Base-by-base conservation (phyloP, 2,888 invertebrate genomes). In the Plutella xylostella region DNA sequence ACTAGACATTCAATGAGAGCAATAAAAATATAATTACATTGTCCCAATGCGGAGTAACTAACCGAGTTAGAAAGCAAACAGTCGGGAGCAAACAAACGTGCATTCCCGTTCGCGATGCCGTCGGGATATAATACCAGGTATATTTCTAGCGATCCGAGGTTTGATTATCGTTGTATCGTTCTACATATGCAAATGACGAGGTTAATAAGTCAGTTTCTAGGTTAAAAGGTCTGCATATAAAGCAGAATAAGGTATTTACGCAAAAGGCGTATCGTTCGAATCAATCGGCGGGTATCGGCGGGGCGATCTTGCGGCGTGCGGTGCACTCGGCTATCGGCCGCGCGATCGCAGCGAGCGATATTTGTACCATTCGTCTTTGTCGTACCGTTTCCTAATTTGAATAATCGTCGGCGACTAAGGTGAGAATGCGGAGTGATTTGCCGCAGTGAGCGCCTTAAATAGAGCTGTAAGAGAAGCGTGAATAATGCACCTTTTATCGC, bases 331-430 rank as follows among this genome's bases (percentile, higher is more conserved):
- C 28, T 78, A 82, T 82, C 80, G 70, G 56, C 60, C 11, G 55
- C 57, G 69, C 70, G 68, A 80, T 82, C 82, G 70, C 71, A 57
- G 60, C 64, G 61, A 65, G 65, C 78, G 79, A 77, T 82, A 82
- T 82, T 79, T 80, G 71, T 69, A 68, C 79, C 80, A 83, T 83
- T 80, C 82, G 80, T 83, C 83, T 82, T 75, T 82, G 83, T 83
- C 83, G 78, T 77, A 68, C 72, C 72, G 67, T 72, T 80, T 70
- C 72, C 78, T 83, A 75, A 83, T 83, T 83, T 82, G 74, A 82
- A 83, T 83, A 83, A 83, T 83, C 80, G 76, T 66, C 50, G 46
- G 48, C 48, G 50, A 51, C 48, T 49, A 45, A 73, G 76, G 79
- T 79, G 76, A 76, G 78, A 80, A 80, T 77, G 68, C 69, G 68